Base-by-base conservation (phyloP, 1,140 invertebrate species). In the Drosophila punjabiensis region DNA sequence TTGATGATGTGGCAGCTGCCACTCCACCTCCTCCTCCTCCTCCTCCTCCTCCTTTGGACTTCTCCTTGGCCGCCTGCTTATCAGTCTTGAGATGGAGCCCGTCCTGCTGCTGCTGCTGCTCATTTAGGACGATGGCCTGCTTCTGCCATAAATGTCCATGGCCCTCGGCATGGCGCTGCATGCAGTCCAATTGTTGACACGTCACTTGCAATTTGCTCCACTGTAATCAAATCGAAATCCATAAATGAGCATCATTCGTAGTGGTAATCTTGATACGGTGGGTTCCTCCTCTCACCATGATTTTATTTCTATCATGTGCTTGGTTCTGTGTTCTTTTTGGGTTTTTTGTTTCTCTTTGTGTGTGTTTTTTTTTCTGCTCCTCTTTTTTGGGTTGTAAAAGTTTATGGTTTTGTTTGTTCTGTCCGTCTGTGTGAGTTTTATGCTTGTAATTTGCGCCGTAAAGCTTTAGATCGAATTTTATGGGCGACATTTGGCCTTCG, bases 131-230 rank as follows among this genome's bases (percentile, higher is more conserved):
- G 62, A 83, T 92, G 68, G 92, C 86, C 75, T 93, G 92, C 71
- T 92, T 89, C 18, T 81, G 92, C 92, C 92, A 93, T 65, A 93
- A 92, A 85, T 93, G 84, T 14, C 89, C 89, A 85, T 89, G 91
- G 56, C 92, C 92, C 74, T 93, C 92, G 76, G 92, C 92, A 63
- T 93, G 92, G 52, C 90, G 87, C 66, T 92, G 91, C 89, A 93
- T 92, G 74, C 92, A 93, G 79, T 93, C 89, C 78, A 92, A 82
- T 91, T 93, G 92, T 77, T 93, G 92, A 77, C 92, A 92, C 82
- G 92, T 92, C 76, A 91, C 75, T 90, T 92, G 85, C 73, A 93
- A 88, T 83, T 93, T 92, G 66, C 91, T 93, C 92, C 92, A 93
- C 92, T 93, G 78, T 91, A 89, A 89, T 89, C 76, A 90, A 89